A percentile compares a stretch with the other conserved stretches of the same genome.
phyloP scores from a whole-genome alignment of 2,888 invertebrate species.

The Mallateleia sp. region DNA sequence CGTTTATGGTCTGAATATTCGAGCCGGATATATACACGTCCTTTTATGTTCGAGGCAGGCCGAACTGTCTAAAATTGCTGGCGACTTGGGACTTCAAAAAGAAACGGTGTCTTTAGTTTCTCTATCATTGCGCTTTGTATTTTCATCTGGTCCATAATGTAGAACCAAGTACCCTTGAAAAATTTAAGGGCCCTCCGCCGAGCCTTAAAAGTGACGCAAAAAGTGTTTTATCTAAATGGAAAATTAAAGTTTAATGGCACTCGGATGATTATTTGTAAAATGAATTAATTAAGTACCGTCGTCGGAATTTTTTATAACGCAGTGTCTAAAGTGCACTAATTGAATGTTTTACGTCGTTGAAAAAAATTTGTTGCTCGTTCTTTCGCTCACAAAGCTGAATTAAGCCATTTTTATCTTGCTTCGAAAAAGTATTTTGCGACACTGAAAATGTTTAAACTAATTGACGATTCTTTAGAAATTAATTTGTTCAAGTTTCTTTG shows the following conservation, averaged over 20 bases:
- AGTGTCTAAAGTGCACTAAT: too few relatives aligned
- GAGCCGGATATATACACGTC: constrained; percentile 78
- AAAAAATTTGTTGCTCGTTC: too few relatives aligned
- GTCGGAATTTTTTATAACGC: too few relatives aligned
- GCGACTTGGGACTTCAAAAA: constrained; percentile 17
- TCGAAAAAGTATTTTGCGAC: too few relatives aligned
- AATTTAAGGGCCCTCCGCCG: constrained; percentile 17
- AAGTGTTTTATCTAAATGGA: constrained; percentile 43
- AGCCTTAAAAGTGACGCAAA: constrained; percentile 21
- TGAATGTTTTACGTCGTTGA: too few relatives aligned
- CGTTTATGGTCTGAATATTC: constrained; percentile 80
- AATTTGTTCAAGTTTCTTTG: too few relatives aligned
- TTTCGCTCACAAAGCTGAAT: too few relatives aligned
- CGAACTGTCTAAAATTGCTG: constrained; percentile 40
- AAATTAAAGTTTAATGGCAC: constrained; percentile 40
- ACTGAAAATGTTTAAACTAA: too few relatives aligned
- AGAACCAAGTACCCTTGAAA: constrained; percentile 41
- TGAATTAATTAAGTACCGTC: constrained; percentile 6
- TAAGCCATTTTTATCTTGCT: too few relatives aligned
- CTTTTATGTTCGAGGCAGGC: constrained; percentile 46
- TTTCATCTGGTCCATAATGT: constrained; percentile 42
- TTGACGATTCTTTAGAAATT: too few relatives aligned
- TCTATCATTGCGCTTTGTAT: constrained; percentile 51
- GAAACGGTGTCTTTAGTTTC: constrained; percentile 40
- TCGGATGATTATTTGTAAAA: constrained; percentile 30